Percentiles rank a stretch among this genome's conserved stretches.
Evolutionary conservation across 2,113 vertebrate species (phyloP).

Genomic region (Lonchura striata): DNA sequence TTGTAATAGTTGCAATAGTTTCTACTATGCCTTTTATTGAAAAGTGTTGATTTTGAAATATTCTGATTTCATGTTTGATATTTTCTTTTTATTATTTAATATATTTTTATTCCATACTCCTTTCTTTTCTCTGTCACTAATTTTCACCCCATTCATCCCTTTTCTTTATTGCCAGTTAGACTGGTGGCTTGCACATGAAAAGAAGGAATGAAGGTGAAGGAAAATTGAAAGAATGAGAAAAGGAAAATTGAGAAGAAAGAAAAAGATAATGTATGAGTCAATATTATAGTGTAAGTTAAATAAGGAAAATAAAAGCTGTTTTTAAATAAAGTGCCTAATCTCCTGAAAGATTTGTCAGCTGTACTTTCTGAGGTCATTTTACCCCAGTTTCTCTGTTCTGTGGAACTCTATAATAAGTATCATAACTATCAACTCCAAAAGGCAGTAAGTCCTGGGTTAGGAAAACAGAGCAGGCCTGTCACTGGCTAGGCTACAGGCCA

Average conservation of each 20-base stretch:
- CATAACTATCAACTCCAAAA: not conserved
- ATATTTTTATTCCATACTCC: not conserved
- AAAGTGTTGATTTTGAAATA: not conserved
- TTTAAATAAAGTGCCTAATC: not conserved
- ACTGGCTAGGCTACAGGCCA: fast-evolving
- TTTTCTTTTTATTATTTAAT: not conserved
- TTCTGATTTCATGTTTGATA: not conserved
- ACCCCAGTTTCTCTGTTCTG: not conserved
- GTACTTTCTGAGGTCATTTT: not conserved
- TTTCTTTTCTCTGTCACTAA: not conserved
- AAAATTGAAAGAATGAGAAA: not conserved
- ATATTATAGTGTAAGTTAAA: not conserved
- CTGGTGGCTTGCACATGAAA: not conserved
- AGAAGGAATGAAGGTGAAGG: not conserved
- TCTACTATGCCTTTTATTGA: not conserved
- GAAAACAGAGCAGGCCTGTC: not conserved
- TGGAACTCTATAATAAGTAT: not conserved
- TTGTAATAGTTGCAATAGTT: not conserved
- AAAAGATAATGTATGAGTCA: not conserved
- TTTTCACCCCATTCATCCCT: not conserved
- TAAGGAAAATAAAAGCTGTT: not conserved
- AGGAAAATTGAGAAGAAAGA: not conserved
- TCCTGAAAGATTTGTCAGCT: not conserved
- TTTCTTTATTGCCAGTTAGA: not conserved
- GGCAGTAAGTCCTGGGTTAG: not conserved